Percentiles rank a stretch among this genome's conserved stretches.
These are phyloP conservation scores for Neomonachus schauinslandi DNA, from an alignment of 2,113 vertebrate genomes.

Conservation along the genomic window DNA sequence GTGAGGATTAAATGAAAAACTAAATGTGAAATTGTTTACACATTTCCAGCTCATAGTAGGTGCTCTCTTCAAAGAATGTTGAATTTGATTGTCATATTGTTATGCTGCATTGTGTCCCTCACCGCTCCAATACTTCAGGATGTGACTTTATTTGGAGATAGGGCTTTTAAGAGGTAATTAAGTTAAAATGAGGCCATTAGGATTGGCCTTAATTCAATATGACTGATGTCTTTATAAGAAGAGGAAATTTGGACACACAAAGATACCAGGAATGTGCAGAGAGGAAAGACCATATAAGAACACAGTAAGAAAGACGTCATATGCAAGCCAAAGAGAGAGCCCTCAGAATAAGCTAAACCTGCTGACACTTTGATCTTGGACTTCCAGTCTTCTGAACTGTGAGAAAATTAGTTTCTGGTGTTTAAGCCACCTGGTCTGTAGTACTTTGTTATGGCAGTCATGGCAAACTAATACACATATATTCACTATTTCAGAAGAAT, in stretches of 20 bases:
- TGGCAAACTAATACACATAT: neutral
- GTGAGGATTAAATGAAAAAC: slow-evolving; percentile 38
- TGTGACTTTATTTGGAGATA: neutral
- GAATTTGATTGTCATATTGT: slow-evolving; percentile 24
- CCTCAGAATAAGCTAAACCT: neutral
- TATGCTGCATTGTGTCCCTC: neutral
- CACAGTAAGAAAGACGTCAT: neutral
- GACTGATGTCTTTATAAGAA: neutral
- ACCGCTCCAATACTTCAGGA: neutral
- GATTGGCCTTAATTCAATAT: neutral
- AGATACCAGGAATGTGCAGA: neutral
- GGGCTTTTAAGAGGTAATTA: neutral
- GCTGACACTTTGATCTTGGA: neutral
- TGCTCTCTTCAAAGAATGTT: neutral
- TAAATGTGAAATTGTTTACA: slow-evolving; percentile 18
- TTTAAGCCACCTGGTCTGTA: neutral
- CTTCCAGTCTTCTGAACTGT: neutral
- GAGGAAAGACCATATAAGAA: neutral
- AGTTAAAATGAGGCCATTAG: neutral
- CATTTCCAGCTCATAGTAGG: neutral
- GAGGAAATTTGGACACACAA: neutral
- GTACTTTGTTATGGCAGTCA: neutral
- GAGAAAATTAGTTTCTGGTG: neutral
- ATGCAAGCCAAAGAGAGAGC: neutral
- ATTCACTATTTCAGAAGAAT: slow-evolving; percentile 9